Evolutionary conservation across 2,888 invertebrate genomes (phyloP).

Genomic region (Podabrus alpinus): DNA sequence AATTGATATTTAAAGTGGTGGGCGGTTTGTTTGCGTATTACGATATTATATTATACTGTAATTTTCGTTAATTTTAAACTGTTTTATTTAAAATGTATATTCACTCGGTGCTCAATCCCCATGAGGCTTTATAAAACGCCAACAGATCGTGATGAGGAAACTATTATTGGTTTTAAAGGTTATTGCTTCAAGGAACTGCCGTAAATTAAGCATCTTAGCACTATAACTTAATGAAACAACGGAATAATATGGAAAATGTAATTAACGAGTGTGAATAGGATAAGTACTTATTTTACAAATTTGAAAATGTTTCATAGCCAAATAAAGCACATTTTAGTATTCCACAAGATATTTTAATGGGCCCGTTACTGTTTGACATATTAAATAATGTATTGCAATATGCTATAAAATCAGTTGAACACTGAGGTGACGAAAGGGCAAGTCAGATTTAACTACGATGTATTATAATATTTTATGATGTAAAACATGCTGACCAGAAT

Average conservation of each 20-base stretch:
- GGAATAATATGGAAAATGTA: background rate
- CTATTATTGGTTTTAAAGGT: slow-evolving; percentile 15
- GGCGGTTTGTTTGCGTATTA: background rate
- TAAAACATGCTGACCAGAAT: too few relatives aligned
- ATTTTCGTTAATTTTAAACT: background rate
- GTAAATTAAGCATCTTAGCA: background rate
- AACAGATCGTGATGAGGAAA: slow-evolving; percentile 16
- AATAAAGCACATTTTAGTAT: too few relatives aligned
- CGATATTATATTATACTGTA: background rate
- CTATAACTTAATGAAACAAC: background rate
- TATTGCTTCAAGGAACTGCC: slow-evolving; percentile 1
- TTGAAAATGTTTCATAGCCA: too few relatives aligned
- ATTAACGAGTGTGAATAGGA: background rate
- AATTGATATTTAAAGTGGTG: background rate
- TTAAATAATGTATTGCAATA: too few relatives aligned
- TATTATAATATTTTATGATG: too few relatives aligned
- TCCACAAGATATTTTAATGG: too few relatives aligned
- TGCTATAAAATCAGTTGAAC: too few relatives aligned
- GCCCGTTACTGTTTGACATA: too few relatives aligned
- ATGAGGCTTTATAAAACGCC: background rate
- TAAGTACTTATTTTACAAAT: too few relatives aligned
- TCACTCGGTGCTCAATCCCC: background rate
- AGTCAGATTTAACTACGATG: too few relatives aligned
- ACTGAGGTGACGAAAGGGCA: too few relatives aligned
- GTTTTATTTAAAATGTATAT: background rate